A percentile compares a stretch with the other conserved stretches of the same genome.
These are phyloP conservation scores for Ochropacha duplaris DNA, from an alignment of 2,888 invertebrate species.

Conservation along the genomic window DNA sequence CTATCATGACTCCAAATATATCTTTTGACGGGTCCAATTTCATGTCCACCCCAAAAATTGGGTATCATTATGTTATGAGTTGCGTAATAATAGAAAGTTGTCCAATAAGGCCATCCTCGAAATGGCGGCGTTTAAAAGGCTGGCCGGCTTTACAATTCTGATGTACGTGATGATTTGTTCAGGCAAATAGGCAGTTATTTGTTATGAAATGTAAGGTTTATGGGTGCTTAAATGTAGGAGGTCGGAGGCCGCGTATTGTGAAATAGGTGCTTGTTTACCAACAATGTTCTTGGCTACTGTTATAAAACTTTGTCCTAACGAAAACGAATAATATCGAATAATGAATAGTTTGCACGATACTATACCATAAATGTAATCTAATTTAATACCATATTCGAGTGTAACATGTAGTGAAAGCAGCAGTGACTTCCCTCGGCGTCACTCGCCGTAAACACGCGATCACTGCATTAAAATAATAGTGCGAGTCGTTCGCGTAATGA, in stretches of 20 bases:
- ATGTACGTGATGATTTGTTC: constrained; percentile 34
- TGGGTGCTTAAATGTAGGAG: background rate
- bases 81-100: constrained; percentile 3
- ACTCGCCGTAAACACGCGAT: background rate
- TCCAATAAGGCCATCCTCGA: constrained; percentile 1
- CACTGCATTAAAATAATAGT: background rate
- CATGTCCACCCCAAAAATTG: background rate
- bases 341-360: too few species aligned
- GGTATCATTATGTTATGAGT: background rate
- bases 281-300: too few species aligned
- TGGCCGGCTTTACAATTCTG: constrained; percentile 4
- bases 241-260: background rate
- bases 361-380: background rate
- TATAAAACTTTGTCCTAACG: too few species aligned
- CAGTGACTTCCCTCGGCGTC: background rate
- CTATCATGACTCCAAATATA: background rate
- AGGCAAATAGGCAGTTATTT: background rate
- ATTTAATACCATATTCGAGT: background rate
- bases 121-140: background rate
- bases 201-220: constrained; percentile 3
- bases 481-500: background rate
- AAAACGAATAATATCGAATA: too few species aligned
- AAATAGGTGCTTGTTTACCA: background rate
- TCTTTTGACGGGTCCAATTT: background rate
- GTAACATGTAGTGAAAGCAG: constrained; percentile 4